Evolutionary conservation across 2,888 invertebrate genomes (phyloP).

Genomic region (Hydraecia micacea): DNA sequence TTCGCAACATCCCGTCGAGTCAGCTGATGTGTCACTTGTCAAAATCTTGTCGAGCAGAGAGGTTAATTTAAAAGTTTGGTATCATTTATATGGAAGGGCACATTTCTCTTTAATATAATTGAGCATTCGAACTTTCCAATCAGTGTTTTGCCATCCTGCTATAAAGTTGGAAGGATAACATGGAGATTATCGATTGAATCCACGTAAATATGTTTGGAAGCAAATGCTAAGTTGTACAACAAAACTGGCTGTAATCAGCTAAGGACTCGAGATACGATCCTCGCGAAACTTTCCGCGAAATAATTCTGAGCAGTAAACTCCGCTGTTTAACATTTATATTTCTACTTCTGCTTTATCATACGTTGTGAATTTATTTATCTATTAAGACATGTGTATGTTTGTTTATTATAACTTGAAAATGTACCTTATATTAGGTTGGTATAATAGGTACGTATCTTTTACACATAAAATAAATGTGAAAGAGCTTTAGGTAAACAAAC

Average conservation of each 20-base stretch:
- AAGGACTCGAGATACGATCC: constrained; percentile 68
- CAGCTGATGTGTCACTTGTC: too few relatives aligned
- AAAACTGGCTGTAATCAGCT: constrained; percentile 74
- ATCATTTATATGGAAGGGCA: constrained; percentile 49
- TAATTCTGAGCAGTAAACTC: constrained; percentile 64
- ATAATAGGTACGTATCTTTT: background rate
- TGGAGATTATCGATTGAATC: constrained; percentile 58
- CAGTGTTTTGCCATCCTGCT: constrained; percentile 32
- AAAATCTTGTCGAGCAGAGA: too few relatives aligned
- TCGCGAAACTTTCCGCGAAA: constrained; percentile 69
- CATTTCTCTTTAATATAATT: constrained; percentile 27
- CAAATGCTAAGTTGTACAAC: constrained; percentile 71
- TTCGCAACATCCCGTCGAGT: too few relatives aligned
- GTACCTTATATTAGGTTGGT: background rate
- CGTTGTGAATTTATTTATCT: constrained; percentile 22
- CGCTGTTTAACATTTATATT: constrained; percentile 66
- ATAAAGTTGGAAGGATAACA: constrained; percentile 37
- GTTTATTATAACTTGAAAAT: constrained; percentile 14
- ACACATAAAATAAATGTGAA: background rate
- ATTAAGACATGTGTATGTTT: constrained; percentile 16
- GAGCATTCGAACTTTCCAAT: constrained; percentile 22
- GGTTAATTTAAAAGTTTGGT: constrained; percentile 68
- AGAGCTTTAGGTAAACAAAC: background rate
- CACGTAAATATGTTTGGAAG: constrained; percentile 64
- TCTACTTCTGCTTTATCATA: constrained; percentile 58